Base-by-base conservation (phyloP, 1,140 invertebrate genomes). In the Delia radicum region DNA sequence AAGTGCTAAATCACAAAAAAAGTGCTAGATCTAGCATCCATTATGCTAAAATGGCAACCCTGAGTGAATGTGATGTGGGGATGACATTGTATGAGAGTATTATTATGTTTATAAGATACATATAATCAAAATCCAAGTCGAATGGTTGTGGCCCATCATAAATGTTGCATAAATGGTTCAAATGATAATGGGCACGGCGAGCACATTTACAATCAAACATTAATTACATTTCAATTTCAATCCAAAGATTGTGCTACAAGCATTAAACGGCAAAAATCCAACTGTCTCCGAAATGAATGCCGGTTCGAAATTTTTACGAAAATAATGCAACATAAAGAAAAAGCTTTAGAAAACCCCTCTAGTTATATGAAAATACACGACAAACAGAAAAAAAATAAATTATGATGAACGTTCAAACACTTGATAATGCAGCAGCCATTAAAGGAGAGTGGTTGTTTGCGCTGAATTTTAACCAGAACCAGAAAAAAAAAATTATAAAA, bases 361-460 rank as follows among this genome's bases (percentile, higher is more conserved):
- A 55, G 48, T 18, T 18, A 55, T 55, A 18, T 21, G n/a, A n/a
- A n/a, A n/a, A n/a, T n/a, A n/a, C n/a, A n/a, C n/a, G n/a, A n/a
- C n/a, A n/a, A n/a, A n/a, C n/a, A n/a, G n/a, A n/a, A n/a, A n/a
- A n/a, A n/a, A 55, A 55, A 55, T 12, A 55, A 55, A 55, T 55
- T 55, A 55, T 55, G 48, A 55, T 55, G 48, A 55, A 55, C 48
- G 21, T 55, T 55, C 48, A 21, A 55, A 55, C 48, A 55, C 48
- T 55, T 55, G 48, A 55, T 55, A 55, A 55, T 55, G 48, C 48
- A 55, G 48, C 48, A 55, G 48, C 48, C 48, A 55, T 55, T 55
- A 55, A 21, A 21, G 21, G 24, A 18, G 7, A 55, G 48, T 55
- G 48, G n/a, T 18, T 21, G 48, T 42, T 42, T 42, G 33, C 33